Evolutionary conservation across 2,797 vertebrate genomes (phyloP).

Genomic region (Protosalanx chinensis): DNA sequence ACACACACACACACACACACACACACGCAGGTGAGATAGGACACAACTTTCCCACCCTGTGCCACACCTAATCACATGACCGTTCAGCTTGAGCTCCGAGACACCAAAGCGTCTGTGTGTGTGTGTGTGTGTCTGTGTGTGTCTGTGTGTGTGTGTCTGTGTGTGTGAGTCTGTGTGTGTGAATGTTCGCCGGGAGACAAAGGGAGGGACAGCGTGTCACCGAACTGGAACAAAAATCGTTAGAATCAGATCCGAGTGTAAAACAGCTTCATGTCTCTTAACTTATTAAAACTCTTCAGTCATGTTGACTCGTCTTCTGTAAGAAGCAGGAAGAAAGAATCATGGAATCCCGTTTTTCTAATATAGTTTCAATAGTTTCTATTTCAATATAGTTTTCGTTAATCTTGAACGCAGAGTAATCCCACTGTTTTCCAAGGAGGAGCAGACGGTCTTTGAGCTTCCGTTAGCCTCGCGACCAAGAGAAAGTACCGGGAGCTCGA

Average conservation of each 20-base stretch:
- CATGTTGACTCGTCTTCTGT: neutral
- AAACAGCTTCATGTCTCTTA: too few species aligned
- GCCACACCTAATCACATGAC: constrained; percentile 68
- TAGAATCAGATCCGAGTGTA: neutral
- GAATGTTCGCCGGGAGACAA: neutral
- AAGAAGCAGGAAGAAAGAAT: neutral
- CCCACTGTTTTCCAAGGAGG: neutral
- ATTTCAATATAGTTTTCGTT: neutral
- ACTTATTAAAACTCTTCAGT: constrained; percentile 1
- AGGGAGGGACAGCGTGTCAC: too few species aligned
- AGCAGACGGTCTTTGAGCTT: neutral
- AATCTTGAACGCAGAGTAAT: neutral
- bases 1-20: neutral
- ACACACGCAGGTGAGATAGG: constrained; percentile 11
- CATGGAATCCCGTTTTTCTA: constrained; percentile 3
- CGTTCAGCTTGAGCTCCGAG: neutral
- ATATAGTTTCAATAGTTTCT: neutral
- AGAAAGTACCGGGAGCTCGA: constrained; percentile 57
- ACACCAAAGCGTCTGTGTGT: neutral
- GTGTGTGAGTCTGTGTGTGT: too few species aligned
- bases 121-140: constrained; percentile 9
- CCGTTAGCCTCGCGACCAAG: constrained; percentile 34
- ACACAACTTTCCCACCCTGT: constrained; percentile 35
- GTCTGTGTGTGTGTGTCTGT: too few species aligned
- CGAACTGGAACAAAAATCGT: neutral